Evolutionary conservation across 2,113 vertebrate species (phyloP), one percentile per base, ranked within the genome.

Genomic region (Rhea pennata): DNA sequence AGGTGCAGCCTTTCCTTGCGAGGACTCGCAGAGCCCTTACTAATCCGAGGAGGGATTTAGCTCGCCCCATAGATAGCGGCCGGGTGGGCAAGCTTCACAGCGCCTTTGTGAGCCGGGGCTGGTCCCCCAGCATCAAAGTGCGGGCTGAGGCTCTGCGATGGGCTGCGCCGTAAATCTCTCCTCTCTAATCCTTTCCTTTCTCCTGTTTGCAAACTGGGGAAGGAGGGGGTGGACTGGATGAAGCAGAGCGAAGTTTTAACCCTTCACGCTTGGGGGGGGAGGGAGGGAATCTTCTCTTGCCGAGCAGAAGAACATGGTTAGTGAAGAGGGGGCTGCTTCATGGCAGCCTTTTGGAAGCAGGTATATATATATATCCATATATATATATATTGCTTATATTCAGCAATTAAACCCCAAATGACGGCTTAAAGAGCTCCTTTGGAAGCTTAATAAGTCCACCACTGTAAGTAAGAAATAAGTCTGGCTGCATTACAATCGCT

Each of bases 41-140:
- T 96, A 94, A 96, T 93, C 92, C 92, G 21, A 85, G 90, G 83
- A 92, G 95, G 94, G 93, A 95, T 97, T 91, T 96, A 91, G 92
- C 59, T 88, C 51, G 73, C 89, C 93, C 65, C 90, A 0, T 27
- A 93, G 91, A 87, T 85, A 85, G 92, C 66, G 50, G 40, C 61
- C 86, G 16, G 76, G 72, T 94, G 91, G 91, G 88, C 95, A 56
- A 27, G 86, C 86, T 92, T 91, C 84, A 36, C 79, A 73, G 93
- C 92, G 91, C 88, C 87, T 97, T 90, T 95, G 88, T 90, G 64
- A 29, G 79, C 70, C 84, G 0, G 74, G 85, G 75, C 95, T 58
- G 36, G 9, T 92, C 90, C 79, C 80, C 72, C 91, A 79, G 58
- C 93, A 86, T 92, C 96, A 84, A 95, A 97, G 93, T 71, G 62